Evolutionary conservation across 2,113 vertebrate genomes (phyloP), one percentile per base, ranked within the genome.

Genomic region (Dasyornis broadbenti): DNA sequence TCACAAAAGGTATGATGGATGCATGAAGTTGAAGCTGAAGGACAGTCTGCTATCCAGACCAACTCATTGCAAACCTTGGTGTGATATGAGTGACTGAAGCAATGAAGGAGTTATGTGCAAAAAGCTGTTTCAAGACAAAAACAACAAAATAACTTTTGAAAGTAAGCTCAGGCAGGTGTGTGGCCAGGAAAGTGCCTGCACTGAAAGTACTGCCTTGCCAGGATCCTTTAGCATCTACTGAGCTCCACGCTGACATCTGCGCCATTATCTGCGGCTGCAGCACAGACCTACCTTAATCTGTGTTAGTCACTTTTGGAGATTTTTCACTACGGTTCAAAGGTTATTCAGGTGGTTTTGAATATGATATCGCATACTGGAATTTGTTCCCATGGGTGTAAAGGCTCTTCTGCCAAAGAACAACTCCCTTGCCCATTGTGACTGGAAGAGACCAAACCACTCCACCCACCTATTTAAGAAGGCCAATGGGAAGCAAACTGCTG

Each of bases 11-110:
- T 33, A 49, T 26, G 17, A 64, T 23, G 24, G 40, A 40, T 45
- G 24, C 42, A 33, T n/a, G 33, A 86, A 85, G 10, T 4, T 37
- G 56, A 73, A 92, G 18, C 26, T 81, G 50, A 82, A 64, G 31
- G 15, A 70, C 27, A 15, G 5, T 14, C 14, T 19, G 9, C 6
- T 39, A 23, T 79, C 65, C 15, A 53, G 61, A 71, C 11, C 10
- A 79, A 53, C 18, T 28, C 20, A 30, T 1, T 69, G 23, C 42
- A 45, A 82, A 19, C 21, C 5, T 52, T 30, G 24, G 15, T 11
- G 49, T 24, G 49, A 19, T n/a, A 47, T 0, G 2, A 2, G 3
- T 0, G 2, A 65, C 23, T 33, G 40, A 94, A 80, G 56, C 7
- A 45, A 37, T 33, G 11, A 35, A 54, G 56, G 8, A 26, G 1